phyloP scores from a whole-genome alignment of 2,888 invertebrate genomes.

The Dendrolimus pini region DNA sequence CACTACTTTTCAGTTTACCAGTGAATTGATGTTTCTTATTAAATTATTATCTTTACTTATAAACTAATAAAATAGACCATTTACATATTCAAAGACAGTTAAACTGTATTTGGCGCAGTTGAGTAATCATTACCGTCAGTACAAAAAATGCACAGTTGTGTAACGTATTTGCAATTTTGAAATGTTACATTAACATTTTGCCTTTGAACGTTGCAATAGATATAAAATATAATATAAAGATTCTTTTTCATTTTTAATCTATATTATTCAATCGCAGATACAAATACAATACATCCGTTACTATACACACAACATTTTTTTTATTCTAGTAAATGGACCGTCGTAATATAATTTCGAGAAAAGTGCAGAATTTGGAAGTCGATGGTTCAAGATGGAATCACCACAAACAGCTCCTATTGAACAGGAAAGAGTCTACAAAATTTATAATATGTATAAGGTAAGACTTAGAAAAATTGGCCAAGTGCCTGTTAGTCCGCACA shows the following conservation, averaged over 20 bases:
- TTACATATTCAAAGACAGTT: too few species aligned
- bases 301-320: conserved; percentile 3
- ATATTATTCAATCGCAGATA: neutral
- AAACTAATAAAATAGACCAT: too few species aligned
- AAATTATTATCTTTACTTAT: conserved; percentile 10
- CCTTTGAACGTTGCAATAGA: neutral
- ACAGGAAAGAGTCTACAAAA: conserved; percentile 60
- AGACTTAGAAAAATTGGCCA: conserved; percentile 14
- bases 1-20: too few species aligned
- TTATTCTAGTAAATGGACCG: conserved; percentile 48
- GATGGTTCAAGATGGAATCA: conserved; percentile 55
- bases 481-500: too few species aligned
- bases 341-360: conserved; percentile 24
- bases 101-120: neutral
- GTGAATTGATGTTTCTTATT: too few species aligned
- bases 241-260: too few species aligned
- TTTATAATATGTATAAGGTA: conserved; percentile 68
- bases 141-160: conserved; percentile 11
- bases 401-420: conserved; percentile 47
- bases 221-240: neutral
- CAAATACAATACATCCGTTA: neutral
- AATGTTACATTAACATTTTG: neutral
- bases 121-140: conserved; percentile 2
- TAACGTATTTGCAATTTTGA: conserved; percentile 6
- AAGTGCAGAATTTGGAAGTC: conserved; percentile 28